Evolutionary conservation across 2,888 invertebrate species (phyloP).

Genomic region (Drosophila monieri): DNA sequence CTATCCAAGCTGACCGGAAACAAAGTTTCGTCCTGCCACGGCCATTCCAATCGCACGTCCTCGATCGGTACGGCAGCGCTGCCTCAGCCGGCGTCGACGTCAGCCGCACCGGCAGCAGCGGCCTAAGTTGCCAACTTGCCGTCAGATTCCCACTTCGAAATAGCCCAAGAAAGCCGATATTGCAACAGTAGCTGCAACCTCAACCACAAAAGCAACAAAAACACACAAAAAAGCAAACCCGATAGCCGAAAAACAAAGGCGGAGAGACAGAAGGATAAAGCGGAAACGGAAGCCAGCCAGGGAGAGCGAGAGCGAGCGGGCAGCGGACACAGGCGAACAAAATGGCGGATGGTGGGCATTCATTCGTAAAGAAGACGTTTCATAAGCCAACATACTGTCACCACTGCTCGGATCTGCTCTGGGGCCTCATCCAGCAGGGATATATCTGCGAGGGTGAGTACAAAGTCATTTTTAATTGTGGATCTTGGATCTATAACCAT

Average conservation of each 20-base stretch:
- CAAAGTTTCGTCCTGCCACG: conserved; percentile 40
- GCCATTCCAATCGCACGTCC: conserved; percentile 41
- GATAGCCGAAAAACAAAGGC: neutral
- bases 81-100: conserved; percentile 40
- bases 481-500: no score
- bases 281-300: conserved; percentile 29
- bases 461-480: neutral
- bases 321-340: conserved; percentile 76
- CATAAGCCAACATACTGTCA: conserved; percentile 99
- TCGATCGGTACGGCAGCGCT: conserved; percentile 41
- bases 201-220: conserved; percentile 60
- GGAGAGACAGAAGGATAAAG: conserved; percentile 16
- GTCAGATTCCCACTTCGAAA: conserved; percentile 39
- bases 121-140: conserved; percentile 39
- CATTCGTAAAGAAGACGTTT: conserved; percentile 99
- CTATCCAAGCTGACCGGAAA: conserved; percentile 34
- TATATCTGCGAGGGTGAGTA: conserved; percentile 98
- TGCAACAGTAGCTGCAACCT: conserved; percentile 57
- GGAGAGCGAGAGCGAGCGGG: conserved; percentile 46
- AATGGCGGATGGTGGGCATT: conserved; percentile 92
- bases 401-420: conserved; percentile 99
- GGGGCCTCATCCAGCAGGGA: conserved; percentile 99
- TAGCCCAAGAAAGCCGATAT: conserved; percentile 37
- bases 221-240: conserved; percentile 51
- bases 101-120: conserved; percentile 34